Evolutionary conservation across 2,888 invertebrate genomes (phyloP).

Genomic region (Eristalinus sepulchralis): DNA sequence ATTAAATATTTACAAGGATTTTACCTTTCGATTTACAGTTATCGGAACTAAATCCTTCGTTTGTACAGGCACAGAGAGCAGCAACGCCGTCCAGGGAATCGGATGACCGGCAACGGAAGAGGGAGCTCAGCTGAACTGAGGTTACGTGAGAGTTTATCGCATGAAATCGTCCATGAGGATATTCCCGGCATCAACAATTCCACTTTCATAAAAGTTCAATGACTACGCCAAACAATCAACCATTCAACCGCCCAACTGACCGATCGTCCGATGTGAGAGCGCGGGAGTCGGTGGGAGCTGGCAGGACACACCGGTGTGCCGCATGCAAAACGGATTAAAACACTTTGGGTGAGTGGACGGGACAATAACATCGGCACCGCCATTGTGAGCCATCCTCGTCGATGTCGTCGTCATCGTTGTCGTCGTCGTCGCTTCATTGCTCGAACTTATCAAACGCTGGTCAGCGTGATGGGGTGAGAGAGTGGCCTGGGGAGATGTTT

Average conservation of each 20-base stretch:
- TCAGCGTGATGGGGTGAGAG: neutral
- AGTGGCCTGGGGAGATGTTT: neutral
- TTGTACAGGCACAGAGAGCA: neutral
- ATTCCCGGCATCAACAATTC: conserved; percentile 33
- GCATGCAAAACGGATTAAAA: conserved; percentile 41
- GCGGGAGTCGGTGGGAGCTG: too few species aligned
- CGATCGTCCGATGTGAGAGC: neutral
- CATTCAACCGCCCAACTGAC: neutral
- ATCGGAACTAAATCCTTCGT: conserved; percentile 12
- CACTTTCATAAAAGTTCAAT: conserved; percentile 41
- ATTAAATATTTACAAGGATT: conserved; percentile 53
- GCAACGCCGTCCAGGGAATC: neutral
- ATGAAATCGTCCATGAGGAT: conserved; percentile 33
- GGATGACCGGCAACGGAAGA: neutral
- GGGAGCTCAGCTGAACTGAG: neutral
- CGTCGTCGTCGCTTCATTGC: too few species aligned
- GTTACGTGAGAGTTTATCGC: conserved; percentile 23
- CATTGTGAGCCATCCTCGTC: neutral
- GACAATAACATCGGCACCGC: neutral
- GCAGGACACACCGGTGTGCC: neutral
- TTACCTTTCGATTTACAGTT: conserved; percentile 36
- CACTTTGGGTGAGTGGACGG: conserved; percentile 10
- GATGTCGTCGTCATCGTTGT: too few species aligned
- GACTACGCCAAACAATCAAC: conserved; percentile 23
- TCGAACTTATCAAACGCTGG: neutral